A percentile compares a stretch with the other conserved stretches of the same genome.
These are phyloP conservation scores for Charaxes varanes DNA, from an alignment of 1,140 invertebrate genomes.

Conservation along the genomic window DNA sequence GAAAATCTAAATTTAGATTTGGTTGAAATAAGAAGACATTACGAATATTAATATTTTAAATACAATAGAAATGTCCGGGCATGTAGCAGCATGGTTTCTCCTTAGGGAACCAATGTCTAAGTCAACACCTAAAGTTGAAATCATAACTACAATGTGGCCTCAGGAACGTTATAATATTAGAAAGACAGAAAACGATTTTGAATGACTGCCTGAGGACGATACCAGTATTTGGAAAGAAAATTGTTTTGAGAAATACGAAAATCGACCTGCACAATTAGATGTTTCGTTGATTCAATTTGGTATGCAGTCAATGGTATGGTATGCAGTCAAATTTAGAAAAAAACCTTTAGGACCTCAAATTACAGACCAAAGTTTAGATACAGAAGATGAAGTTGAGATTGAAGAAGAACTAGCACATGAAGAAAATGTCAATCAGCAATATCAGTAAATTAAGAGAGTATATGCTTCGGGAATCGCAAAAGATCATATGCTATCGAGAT, in stretches of 20 bases:
- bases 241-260: conserved; percentile 39
- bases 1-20: conserved; percentile 43
- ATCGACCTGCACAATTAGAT: conserved; percentile 33
- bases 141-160: conserved; percentile 53
- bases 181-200: conserved; percentile 41
- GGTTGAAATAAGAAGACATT: conserved; percentile 35
- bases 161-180: no score
- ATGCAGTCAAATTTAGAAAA: no score
- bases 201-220: conserved; percentile 30
- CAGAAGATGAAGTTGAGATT: conserved; percentile 45
- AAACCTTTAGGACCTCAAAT: no score
- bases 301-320: no score
- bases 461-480: no score
- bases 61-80: conserved; percentile 49
- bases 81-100: conserved; percentile 66
- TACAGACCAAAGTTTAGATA: no score
- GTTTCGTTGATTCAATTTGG: conserved; percentile 49
- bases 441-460: no score
- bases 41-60: conserved; percentile 50
- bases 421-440: no score
- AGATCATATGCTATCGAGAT: conserved; percentile 43
- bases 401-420: conserved; percentile 36
- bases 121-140: conserved; percentile 31
- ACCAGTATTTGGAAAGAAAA: conserved; percentile 42
- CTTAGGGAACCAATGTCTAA: conserved; percentile 34